A percentile compares a stretch with the other conserved stretches of the same genome.
These are phyloP conservation scores for Sinotaia quadrata DNA, from an alignment of 2,888 invertebrate genomes.

Conservation along the genomic window DNA sequence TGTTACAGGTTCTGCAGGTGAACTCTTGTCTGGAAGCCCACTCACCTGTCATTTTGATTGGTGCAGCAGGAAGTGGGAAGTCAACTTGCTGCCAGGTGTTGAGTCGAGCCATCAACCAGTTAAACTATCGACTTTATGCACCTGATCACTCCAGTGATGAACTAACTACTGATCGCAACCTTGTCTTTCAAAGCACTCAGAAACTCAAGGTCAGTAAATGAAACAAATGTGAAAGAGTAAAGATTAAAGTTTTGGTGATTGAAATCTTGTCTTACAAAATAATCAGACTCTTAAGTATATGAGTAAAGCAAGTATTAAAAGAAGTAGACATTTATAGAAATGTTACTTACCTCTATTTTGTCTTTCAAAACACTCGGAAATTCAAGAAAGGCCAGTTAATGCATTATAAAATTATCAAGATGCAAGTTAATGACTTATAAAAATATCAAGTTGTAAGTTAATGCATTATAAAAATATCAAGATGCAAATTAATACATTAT, in stretches of 20 bases:
- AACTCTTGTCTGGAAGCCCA: constrained; percentile 59
- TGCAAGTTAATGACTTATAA: too few relatives aligned
- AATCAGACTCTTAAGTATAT: not conserved
- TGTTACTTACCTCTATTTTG: constrained; percentile 51
- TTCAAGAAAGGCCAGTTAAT: constrained; percentile 45
- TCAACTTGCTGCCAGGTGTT: constrained; percentile 59
- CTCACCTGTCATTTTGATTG: constrained; percentile 61
- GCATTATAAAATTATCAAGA: not conserved
- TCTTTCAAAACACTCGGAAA: constrained; percentile 53
- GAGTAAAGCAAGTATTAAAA: not conserved
- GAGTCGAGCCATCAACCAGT: constrained; percentile 62
- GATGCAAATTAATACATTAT: too few relatives aligned
- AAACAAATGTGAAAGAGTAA: not conserved
- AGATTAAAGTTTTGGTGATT: not conserved
- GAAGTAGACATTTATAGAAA: too few relatives aligned
- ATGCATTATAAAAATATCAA: too few relatives aligned
- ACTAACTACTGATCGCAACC: constrained; percentile 53
- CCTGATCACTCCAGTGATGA: constrained; percentile 64
- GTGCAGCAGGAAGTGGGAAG: constrained; percentile 68
- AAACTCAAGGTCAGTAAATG: constrained; percentile 53
- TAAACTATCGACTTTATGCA: constrained; percentile 62
- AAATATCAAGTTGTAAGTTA: too few relatives aligned
- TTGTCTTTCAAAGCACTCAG: constrained; percentile 49
- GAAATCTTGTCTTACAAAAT: not conserved
- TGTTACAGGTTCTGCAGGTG: constrained; percentile 61